A percentile compares a stretch with the other conserved stretches of the same genome.
phyloP scores from a whole-genome alignment of 2,888 invertebrate species.

The Zele albiditarsus region DNA sequence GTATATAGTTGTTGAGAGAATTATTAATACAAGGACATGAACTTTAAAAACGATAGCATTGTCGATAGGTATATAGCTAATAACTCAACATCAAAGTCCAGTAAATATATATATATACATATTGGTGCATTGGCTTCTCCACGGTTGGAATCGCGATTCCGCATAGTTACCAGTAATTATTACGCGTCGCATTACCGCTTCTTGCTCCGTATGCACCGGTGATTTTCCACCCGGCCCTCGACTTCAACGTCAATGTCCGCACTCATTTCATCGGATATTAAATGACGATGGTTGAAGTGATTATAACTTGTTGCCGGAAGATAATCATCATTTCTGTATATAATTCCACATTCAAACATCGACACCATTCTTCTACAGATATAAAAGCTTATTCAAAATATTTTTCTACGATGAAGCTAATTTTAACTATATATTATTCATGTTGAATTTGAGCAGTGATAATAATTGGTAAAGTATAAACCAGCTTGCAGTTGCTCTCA shows the following conservation, averaged over 20 bases:
- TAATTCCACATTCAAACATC: neutral
- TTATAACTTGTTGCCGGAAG: conserved; percentile 15
- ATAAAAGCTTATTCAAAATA: too few species aligned
- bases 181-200: conserved; percentile 56
- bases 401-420: too few species aligned
- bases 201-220: conserved; percentile 57
- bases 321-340: neutral
- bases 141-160: conserved; percentile 53
- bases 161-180: conserved; percentile 58
- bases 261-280: conserved; percentile 37
- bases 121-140: conserved; percentile 35
- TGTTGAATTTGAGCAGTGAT: too few species aligned
- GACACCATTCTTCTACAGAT: neutral
- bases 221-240: conserved; percentile 50
- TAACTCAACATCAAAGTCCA: neutral
- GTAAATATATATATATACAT: conserved; percentile 18
- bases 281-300: conserved; percentile 16
- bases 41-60: neutral
- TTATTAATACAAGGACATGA: neutral
- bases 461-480: too few species aligned
- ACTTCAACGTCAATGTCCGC: conserved; percentile 52
- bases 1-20: neutral
- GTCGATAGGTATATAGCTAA: neutral
- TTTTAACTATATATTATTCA: too few species aligned
- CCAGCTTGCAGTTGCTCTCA: too few species aligned